Conservation (phyloP, 92 coral and sea anemone genomes). For the Scolanthus callimorphus region DNA sequence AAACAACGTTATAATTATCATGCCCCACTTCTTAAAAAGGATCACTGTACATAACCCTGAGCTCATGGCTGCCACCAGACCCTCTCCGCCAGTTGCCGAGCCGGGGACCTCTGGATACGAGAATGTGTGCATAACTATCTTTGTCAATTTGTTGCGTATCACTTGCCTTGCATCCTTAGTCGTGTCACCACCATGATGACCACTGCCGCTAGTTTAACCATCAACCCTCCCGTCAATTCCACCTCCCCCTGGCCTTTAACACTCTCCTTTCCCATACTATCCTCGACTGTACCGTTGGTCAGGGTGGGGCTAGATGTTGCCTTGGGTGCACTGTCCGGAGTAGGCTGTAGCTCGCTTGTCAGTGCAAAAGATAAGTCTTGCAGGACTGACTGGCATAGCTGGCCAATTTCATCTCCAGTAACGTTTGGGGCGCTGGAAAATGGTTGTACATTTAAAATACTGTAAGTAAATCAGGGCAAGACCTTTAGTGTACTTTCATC, state of each 20-base stretch:
- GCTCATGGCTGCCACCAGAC: no score
- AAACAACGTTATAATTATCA: no score
- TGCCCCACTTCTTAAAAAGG: no score
- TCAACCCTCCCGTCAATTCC: slow-evolving; percentile 54
- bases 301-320: slow-evolving; percentile 10
- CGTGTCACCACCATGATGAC: slow-evolving; percentile 78
- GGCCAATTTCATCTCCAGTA: slow-evolving; percentile 80
- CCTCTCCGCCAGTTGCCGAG: no score
- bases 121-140: no score
- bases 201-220: slow-evolving; percentile 82
- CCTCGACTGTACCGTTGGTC: slow-evolving; percentile 39
- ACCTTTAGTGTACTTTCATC: no score
- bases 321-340: slow-evolving; percentile 27
- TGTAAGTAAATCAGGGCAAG: no score
- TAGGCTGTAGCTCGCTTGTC: slow-evolving; percentile 33
- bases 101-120: no score
- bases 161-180: slow-evolving; percentile 68
- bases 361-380: slow-evolving; percentile 84
- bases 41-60: no score
- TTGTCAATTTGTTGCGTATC: no score
- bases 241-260: slow-evolving; percentile 33
- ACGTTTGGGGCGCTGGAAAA: slow-evolving; percentile 58
- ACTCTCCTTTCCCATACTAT: slow-evolving; percentile 24
- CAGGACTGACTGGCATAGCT: slow-evolving; percentile 90
- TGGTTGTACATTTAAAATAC: no score